Evolutionary conservation across 1,140 invertebrate genomes (phyloP), one percentile per base, ranked within the genome.

Genomic region (Atopsyche davidsoni): DNA sequence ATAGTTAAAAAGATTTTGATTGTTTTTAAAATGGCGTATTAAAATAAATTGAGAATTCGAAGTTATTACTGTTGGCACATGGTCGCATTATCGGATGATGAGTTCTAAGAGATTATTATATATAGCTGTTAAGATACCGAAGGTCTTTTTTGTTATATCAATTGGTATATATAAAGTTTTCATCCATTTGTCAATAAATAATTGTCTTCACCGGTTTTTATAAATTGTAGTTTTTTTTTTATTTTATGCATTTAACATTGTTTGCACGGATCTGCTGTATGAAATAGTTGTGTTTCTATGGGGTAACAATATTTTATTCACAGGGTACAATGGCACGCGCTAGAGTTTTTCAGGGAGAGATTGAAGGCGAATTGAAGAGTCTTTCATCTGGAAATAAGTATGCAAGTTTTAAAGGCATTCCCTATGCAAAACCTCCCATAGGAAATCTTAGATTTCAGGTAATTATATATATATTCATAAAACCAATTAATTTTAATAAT

Each of bases 321-420:
- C 36, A 46, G 51, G 35, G 21, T n/a, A 25, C 50, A n/a, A 56
- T 48, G 48, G 14, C 32, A 19, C 21, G 38, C 9, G 45, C 48
- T 13, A 23, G 14, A 10, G 41, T 51, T 11, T 17, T 16, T 22
- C 54, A 56, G 24, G 54, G 54, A 4, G 45, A 51, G 17, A 43
- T 56, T 11, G 17, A 19, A 32, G 54, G 54, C 13, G 39, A 34
- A n/a, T 7, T 51, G 10, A 45, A 48, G 16, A 44, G 31, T n/a
- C 25, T 48, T 9, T 6, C 23, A 16, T 51, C 48, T 9, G 54
- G 54, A 39, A 40, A 39, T 32, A 44, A 38, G 3, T 56, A 28
- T 39, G 44, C 45, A 9, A 57, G 55, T 50, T 57, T 57, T 14
- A 52, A 49, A 50, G 55, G 55, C 28, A 53, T 57, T 31, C 55